phyloP scores from a whole-genome alignment of 2,888 invertebrate genomes.

The Macrostomum cliftonense region DNA sequence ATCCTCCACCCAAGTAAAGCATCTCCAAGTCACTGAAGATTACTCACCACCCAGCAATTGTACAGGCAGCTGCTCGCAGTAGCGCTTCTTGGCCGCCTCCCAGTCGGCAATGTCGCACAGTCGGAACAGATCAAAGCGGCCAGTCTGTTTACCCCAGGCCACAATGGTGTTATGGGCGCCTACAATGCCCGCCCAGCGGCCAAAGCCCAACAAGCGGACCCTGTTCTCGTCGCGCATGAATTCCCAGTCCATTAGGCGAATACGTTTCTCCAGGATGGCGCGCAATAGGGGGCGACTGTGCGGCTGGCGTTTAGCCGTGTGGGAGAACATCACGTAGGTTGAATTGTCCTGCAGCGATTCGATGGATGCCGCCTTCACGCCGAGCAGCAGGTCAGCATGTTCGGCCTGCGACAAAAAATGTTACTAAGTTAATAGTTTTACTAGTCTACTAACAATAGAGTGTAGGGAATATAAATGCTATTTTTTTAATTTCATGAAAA shows the following conservation, averaged over 20 bases:
- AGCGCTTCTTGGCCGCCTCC: background rate
- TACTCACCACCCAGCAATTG: too few species aligned
- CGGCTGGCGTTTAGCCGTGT: slow-evolving; percentile 88
- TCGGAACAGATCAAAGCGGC: background rate
- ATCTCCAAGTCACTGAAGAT: too few species aligned
- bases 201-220: background rate
- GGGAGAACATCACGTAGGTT: slow-evolving; percentile 87
- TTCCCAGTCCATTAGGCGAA: background rate
- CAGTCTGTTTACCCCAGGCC: background rate
- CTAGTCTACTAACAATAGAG: too few species aligned
- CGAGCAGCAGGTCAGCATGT: slow-evolving; percentile 76
- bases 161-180: background rate
- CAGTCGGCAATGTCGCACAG: background rate
- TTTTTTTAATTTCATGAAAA: too few species aligned
- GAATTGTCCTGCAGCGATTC: slow-evolving; percentile 75
- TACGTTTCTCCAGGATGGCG: slow-evolving; percentile 56
- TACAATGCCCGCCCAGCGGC: background rate
- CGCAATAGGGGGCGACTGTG: slow-evolving; percentile 80
- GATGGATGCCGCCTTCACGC: slow-evolving; percentile 70
- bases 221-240: background rate
- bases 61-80: background rate
- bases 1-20: too few species aligned
- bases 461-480: too few species aligned
- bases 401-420: slow-evolving; percentile 38
- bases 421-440: too few species aligned